Evolutionary conservation across 2,888 invertebrate species (phyloP).

Genomic region (Leptinotarsa haldemani): DNA sequence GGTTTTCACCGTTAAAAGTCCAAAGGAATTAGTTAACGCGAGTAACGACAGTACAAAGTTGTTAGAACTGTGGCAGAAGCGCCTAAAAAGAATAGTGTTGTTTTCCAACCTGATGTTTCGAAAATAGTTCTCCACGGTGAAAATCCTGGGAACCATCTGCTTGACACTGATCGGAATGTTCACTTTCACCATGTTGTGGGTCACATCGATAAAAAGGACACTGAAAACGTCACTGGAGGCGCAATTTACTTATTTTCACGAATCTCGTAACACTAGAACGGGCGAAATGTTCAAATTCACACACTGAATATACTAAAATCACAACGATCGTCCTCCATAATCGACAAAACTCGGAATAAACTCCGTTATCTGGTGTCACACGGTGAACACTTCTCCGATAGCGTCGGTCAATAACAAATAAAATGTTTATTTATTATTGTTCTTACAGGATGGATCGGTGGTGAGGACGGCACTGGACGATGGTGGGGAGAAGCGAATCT

Average conservation of each 20-base stretch:
- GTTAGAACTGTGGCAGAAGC: not conserved
- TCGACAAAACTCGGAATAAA: constrained; percentile 36
- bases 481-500: not conserved
- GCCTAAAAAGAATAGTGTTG: not conserved
- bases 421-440: constrained; percentile 37
- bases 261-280: not conserved
- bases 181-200: constrained; percentile 44
- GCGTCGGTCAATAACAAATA: constrained; percentile 39
- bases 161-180: constrained; percentile 42
- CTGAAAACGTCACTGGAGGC: not conserved
- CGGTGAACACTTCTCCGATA: constrained; percentile 39
- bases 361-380: constrained; percentile 46
- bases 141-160: constrained; percentile 43
- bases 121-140: constrained; percentile 49
- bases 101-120: constrained; percentile 42
- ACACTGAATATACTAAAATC: constrained; percentile 3
- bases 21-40: not conserved
- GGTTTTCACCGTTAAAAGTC: constrained; percentile 1
- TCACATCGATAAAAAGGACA: not conserved
- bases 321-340: constrained; percentile 21
- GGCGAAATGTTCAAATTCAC: not conserved
- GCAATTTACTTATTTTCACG: not conserved
- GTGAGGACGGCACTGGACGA: not conserved
- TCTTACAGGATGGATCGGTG: not conserved
- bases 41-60: not conserved